phyloP scores from a whole-genome alignment of 2,888 invertebrate genomes.

The Amblyjoppa fuscipennis region DNA sequence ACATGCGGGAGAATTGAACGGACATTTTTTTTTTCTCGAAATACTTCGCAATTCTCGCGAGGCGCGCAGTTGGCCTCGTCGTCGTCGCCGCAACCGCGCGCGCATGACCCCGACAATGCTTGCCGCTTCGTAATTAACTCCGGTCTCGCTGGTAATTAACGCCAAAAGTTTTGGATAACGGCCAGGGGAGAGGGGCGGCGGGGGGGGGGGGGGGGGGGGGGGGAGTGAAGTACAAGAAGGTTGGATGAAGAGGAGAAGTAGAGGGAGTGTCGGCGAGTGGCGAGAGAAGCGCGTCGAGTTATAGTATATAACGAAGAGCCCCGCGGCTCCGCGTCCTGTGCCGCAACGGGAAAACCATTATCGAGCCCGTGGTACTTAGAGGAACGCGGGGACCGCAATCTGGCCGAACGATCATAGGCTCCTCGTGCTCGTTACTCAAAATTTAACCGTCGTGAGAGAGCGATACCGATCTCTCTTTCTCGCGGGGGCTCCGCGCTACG shows the following conservation, averaged over 20 bases:
- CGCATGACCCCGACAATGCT: conserved; percentile 40
- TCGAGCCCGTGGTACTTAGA: conserved; percentile 59
- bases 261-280: conserved; percentile 9
- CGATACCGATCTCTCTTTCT: conserved; percentile 55
- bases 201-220: background rate
- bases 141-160: conserved; percentile 58
- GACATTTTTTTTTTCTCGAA: background rate
- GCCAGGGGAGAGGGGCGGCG: conserved; percentile 38
- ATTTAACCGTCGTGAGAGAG: conserved; percentile 63
- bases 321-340: conserved; percentile 30
- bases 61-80: background rate
- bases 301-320: background rate
- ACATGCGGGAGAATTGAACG: background rate
- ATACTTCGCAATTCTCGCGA: conserved; percentile 1
- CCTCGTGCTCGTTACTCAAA: conserved; percentile 64
- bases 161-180: conserved; percentile 60
- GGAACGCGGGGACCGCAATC: conserved; percentile 57
- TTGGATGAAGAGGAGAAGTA: background rate
- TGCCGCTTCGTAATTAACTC: conserved; percentile 63
- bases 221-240: conserved; percentile 12
- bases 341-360: conserved; percentile 58
- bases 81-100: conserved; percentile 10
- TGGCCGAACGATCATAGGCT: conserved; percentile 49
- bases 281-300: conserved; percentile 33
- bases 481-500: conserved; percentile 10